Conservation (phyloP, 1,140 invertebrate genomes). For the Drosophila mojavensis region DNA sequence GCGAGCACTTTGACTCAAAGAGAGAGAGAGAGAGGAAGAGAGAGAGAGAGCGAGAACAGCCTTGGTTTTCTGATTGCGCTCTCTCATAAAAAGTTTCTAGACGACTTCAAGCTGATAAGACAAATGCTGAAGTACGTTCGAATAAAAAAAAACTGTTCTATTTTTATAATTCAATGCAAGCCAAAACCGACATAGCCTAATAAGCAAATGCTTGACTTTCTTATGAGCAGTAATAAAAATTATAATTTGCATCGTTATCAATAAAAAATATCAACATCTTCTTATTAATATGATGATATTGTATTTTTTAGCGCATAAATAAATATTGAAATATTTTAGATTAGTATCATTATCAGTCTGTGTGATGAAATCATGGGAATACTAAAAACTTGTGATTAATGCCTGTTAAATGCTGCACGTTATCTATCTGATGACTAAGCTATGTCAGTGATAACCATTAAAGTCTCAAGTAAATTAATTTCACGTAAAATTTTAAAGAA, state of each 20-base stretch:
- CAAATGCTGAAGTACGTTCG: neutral
- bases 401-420: constrained; percentile 2
- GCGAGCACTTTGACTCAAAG: neutral
- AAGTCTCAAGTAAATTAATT: too few relatives aligned
- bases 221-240: too few relatives aligned
- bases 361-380: constrained; percentile 19
- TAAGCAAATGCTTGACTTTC: too few relatives aligned
- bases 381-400: constrained; percentile 1
- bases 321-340: too few relatives aligned
- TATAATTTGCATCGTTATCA: neutral
- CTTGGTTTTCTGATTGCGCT: constrained; percentile 39
- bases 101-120: constrained; percentile 34
- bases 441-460: neutral
- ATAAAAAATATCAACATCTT: neutral
- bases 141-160: neutral
- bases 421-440: constrained; percentile 19
- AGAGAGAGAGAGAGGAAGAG: constrained; percentile 7
- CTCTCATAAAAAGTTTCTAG: constrained; percentile 39
- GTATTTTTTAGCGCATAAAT: too few relatives aligned
- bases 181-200: neutral
- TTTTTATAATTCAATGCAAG: neutral
- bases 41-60: constrained; percentile 27
- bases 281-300: neutral
- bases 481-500: too few relatives aligned
- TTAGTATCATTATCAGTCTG: neutral